phyloP scores from a whole-genome alignment of 2,113 vertebrate genomes.

The Anolis carolinensis region DNA sequence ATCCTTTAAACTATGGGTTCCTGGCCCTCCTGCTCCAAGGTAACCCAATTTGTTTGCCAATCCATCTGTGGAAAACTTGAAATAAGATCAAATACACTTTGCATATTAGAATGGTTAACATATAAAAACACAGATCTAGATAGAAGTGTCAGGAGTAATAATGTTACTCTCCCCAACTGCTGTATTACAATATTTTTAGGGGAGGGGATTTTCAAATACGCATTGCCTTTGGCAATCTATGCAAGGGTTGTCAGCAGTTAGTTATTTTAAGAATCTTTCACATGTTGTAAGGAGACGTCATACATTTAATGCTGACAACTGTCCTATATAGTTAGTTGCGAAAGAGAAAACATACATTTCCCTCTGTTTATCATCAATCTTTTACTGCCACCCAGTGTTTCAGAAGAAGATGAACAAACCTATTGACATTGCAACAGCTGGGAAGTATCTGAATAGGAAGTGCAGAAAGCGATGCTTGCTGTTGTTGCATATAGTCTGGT shows the following conservation, averaged over 20 bases:
- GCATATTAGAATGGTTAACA: too few relatives aligned
- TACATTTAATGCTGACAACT: background rate
- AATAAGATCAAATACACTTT: too few relatives aligned
- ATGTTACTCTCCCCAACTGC: background rate
- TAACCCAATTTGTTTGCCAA: background rate
- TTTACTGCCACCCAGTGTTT: conserved; percentile 25
- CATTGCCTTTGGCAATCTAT: background rate
- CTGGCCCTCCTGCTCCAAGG: background rate
- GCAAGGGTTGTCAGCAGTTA: background rate
- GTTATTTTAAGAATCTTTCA: background rate
- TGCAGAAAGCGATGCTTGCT: background rate
- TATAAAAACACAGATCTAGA: background rate
- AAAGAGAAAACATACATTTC: background rate
- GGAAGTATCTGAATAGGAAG: background rate
- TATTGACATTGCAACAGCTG: background rate
- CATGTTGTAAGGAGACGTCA: background rate
- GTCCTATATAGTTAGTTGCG: background rate
- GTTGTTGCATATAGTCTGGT: background rate
- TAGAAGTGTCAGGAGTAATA: background rate
- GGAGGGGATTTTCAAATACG: background rate
- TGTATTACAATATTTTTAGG: background rate
- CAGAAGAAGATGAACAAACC: background rate
- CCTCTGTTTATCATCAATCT: background rate
- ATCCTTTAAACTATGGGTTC: background rate
- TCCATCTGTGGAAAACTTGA: too few relatives aligned